A percentile compares a stretch with the other conserved stretches of the same genome.
phyloP scores from a whole-genome alignment of 2,113 vertebrate species.

The Catharus bicknelli region DNA sequence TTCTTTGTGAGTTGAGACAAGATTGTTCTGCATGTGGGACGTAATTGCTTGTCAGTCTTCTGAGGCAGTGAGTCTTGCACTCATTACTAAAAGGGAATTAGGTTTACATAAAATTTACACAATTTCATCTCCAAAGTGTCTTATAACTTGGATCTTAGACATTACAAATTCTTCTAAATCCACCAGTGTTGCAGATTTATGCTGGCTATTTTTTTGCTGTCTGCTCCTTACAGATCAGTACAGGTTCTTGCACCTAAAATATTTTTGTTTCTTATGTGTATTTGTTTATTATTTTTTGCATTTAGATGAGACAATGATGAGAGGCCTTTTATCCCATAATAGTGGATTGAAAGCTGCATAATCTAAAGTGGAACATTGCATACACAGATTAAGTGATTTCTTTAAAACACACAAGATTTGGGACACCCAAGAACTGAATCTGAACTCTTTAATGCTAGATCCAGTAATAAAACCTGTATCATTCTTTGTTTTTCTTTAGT shows the following conservation, averaged over 20 bases:
- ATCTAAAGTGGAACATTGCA: background rate
- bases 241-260: background rate
- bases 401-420: background rate
- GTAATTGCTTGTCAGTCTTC: background rate
- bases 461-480: background rate
- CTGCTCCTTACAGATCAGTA: background rate
- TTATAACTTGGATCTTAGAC: background rate
- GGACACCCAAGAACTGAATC: background rate
- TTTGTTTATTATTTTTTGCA: background rate
- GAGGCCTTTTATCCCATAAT: background rate
- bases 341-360: background rate
- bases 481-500: background rate
- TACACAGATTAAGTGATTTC: background rate
- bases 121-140: background rate
- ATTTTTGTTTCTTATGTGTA: background rate
- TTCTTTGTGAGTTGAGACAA: background rate
- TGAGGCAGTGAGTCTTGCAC: background rate
- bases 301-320: background rate
- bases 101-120: background rate
- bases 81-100: background rate
- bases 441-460: background rate
- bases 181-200: background rate
- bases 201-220: background rate
- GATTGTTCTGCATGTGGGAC: background rate
- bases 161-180: background rate